Base-by-base conservation (phyloP, 2,797 vertebrate genomes). In the Masticophis lateralis region DNA sequence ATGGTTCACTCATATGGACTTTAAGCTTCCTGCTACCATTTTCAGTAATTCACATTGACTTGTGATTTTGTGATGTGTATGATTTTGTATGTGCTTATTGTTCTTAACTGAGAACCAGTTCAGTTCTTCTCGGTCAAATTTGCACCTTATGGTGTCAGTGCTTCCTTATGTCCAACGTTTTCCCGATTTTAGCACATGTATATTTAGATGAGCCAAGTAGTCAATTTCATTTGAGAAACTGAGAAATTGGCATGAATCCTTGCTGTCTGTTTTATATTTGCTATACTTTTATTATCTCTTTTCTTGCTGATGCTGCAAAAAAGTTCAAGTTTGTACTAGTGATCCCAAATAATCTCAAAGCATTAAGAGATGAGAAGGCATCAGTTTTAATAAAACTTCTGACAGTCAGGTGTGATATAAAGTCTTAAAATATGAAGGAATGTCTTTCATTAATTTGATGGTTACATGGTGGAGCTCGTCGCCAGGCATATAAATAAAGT, bases 331-430 rank as follows among this genome's bases (percentile, higher is more conserved):
- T 93, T 88, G 0, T 20, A 22, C 1, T 9, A 43, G 12, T 88
- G 53, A 51, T 90, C 94, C 56, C 87, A 92, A 94, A 92, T 93
- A 91, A 74, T 86, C 91, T 91, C 92, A 12, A 28, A 91, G 9
- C 16, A 74, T 93, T 94, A 94, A 32, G 56, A 37, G 60, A n/a
- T 93, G 79, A 87, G 47, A 93, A 8, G 7, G 22, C 1, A 87
- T 86, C 11, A 1, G 18, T 93, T 96, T 94, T 59, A 61, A 90
- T 93, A 47, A 51, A 88, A 20, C 9, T 87, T 95, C 94, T 86
- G 92, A 37, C 57, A 79, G 11, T 86, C 55, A 60, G 56, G 25
- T 79, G 14, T 93, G 89, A 74, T 13, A 56, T 8, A 59, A 89
- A 91, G 63, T 22, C 74, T 92, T 86, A 43, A 90, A 94, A 88